phyloP scores from a whole-genome alignment of 2,113 vertebrate genomes.

The Cyrtonyx montezumae region DNA sequence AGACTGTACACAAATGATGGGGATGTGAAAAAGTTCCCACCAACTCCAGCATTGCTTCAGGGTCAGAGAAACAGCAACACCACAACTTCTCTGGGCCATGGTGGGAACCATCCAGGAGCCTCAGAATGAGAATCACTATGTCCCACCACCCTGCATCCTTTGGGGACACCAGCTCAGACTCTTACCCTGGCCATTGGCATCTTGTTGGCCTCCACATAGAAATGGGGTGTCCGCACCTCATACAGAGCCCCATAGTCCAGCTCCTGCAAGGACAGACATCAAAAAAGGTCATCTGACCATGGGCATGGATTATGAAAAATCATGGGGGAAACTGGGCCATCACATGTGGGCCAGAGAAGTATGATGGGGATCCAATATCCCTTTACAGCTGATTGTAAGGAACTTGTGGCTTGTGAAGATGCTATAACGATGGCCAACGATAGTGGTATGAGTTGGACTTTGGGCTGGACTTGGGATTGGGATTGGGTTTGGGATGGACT shows the following conservation, averaged over 20 bases:
- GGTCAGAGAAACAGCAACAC: too few relatives aligned
- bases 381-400: not conserved
- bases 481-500: accelerated
- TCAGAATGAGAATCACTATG: too few relatives aligned
- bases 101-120: too few relatives aligned
- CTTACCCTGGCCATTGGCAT: slow-evolving; percentile 88
- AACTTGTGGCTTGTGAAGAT: not conserved
- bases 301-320: not conserved
- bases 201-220: slow-evolving; percentile 91
- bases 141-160: not conserved
- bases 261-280: slow-evolving; percentile 73
- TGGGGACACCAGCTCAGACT: not conserved
- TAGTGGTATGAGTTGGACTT: accelerated
- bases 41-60: too few relatives aligned
- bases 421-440: accelerated
- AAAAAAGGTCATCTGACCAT: not conserved
- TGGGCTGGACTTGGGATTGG: too few relatives aligned
- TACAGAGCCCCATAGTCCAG: slow-evolving; percentile 88
- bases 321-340: not conserved
- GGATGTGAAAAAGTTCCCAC: not conserved
- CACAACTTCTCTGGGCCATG: too few relatives aligned
- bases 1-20: accelerated
- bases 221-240: slow-evolving; percentile 87
- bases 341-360: accelerated
- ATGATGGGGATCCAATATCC: not conserved